Percentiles rank a stretch among this genome's conserved stretches.
These are phyloP conservation scores for Pseudococcus longispinus DNA, from an alignment of 2,888 invertebrate species.

Conservation along the genomic window DNA sequence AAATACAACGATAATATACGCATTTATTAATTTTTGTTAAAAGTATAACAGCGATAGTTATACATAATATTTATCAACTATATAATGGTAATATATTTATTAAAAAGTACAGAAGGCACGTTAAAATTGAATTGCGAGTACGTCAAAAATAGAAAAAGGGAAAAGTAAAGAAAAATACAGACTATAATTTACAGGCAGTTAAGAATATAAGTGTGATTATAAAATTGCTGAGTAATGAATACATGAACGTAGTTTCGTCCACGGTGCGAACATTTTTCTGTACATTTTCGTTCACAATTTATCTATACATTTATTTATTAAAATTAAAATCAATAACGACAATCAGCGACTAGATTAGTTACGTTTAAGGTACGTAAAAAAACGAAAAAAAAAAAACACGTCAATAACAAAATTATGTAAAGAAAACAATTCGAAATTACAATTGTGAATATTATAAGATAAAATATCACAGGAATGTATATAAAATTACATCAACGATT, in stretches of 20 bases:
- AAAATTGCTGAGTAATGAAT: conserved; percentile 40
- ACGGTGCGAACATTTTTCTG: conserved; percentile 11
- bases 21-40: conserved; percentile 48
- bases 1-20: conserved; percentile 11
- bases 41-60: background rate
- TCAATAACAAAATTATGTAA: conserved; percentile 22
- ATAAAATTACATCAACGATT: conserved; percentile 24
- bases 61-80: conserved; percentile 46
- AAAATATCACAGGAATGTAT: conserved; percentile 49
- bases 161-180: conserved; percentile 52
- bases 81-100: conserved; percentile 42
- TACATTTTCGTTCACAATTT: conserved; percentile 4
- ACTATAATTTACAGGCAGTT: conserved; percentile 44
- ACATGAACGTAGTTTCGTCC: background rate
- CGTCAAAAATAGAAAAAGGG: conserved; percentile 54
- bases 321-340: conserved; percentile 7
- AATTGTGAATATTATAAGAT: conserved; percentile 41
- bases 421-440: conserved; percentile 36
- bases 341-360: conserved; percentile 24
- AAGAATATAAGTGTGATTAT: conserved; percentile 33
- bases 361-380: conserved; percentile 1
- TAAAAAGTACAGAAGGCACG: conserved; percentile 50
- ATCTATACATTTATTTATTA: background rate
- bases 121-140: conserved; percentile 56
- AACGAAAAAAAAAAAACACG: background rate